A percentile compares a stretch with the other conserved stretches of the same genome.
These are phyloP conservation scores for Gymnocheta viridis DNA, from an alignment of 2,888 invertebrate species.

Conservation along the genomic window DNA sequence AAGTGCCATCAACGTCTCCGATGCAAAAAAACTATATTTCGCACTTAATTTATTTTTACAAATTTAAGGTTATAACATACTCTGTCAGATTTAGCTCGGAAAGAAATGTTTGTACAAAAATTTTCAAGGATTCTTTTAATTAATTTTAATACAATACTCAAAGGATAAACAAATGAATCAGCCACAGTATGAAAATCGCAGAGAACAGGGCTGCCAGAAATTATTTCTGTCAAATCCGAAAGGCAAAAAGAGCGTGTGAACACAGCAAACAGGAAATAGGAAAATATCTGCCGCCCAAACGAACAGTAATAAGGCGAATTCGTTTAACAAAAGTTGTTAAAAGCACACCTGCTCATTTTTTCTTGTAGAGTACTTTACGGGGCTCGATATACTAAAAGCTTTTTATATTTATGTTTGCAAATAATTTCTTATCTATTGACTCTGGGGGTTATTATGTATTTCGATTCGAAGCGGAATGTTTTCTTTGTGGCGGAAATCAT, in stretches of 20 bases:
- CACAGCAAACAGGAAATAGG: too few relatives aligned
- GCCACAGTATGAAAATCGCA: slow-evolving; percentile 20
- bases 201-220: neutral
- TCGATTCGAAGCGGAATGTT: too few relatives aligned
- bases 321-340: too few relatives aligned
- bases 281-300: neutral
- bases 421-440: too few relatives aligned
- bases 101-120: neutral
- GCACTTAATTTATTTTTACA: neutral
- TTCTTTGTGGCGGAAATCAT: too few relatives aligned
- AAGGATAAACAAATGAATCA: slow-evolving; percentile 59
- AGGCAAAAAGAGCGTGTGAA: neutral
- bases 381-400: too few relatives aligned
- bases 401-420: too few relatives aligned
- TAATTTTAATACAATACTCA: slow-evolving; percentile 29
- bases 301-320: too few relatives aligned
- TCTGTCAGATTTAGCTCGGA: neutral
- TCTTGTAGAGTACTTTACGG: too few relatives aligned
- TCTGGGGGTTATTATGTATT: too few relatives aligned
- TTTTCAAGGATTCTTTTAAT: slow-evolving; percentile 17
- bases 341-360: too few relatives aligned
- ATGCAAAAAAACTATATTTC: neutral
- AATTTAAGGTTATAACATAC: slow-evolving; percentile 8
- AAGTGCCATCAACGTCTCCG: neutral
- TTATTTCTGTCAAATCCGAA: neutral